phyloP scores from a whole-genome alignment of 2,113 vertebrate genomes.

The Neodontobutis hainanensis region DNA sequence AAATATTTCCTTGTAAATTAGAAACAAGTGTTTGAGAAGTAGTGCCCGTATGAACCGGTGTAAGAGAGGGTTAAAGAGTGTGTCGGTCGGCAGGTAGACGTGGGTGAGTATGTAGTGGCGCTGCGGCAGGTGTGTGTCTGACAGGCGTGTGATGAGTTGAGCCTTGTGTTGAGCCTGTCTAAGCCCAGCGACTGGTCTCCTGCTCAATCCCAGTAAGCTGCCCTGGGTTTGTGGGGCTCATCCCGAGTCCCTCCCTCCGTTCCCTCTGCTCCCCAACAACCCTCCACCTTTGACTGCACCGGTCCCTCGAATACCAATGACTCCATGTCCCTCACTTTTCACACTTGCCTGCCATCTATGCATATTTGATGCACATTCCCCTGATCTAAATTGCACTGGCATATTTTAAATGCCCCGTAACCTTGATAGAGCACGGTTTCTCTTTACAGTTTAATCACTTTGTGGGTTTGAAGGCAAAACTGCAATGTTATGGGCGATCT shows the following conservation, averaged over 20 bases:
- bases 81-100: conserved; percentile 5
- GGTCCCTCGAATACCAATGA: conserved; percentile 72
- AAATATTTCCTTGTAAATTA: background rate
- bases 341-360: conserved; percentile 55
- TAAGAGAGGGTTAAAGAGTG: conserved; percentile 28
- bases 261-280: conserved; percentile 40
- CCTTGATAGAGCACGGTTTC: conserved; percentile 33
- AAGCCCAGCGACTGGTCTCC: conserved; percentile 69
- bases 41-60: conserved; percentile 2
- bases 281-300: conserved; percentile 67
- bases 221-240: conserved; percentile 68
- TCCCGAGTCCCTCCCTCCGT: conserved; percentile 53
- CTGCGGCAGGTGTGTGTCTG: conserved; percentile 73
- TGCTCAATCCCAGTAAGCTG: conserved; percentile 73
- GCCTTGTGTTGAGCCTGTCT: conserved; percentile 72
- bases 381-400: conserved; percentile 60
- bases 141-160: conserved; percentile 78
- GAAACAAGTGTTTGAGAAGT: conserved; percentile 19
- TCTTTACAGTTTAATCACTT: conserved; percentile 15
- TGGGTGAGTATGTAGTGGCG: conserved; percentile 37
- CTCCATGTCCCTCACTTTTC: conserved; percentile 59
- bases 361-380: conserved; percentile 64
- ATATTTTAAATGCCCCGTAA: conserved; percentile 44
- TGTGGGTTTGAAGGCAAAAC: conserved; percentile 9
- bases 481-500: background rate